phyloP scores from a whole-genome alignment of 2,797 vertebrate genomes.

The Hylomyscus alleni region DNA sequence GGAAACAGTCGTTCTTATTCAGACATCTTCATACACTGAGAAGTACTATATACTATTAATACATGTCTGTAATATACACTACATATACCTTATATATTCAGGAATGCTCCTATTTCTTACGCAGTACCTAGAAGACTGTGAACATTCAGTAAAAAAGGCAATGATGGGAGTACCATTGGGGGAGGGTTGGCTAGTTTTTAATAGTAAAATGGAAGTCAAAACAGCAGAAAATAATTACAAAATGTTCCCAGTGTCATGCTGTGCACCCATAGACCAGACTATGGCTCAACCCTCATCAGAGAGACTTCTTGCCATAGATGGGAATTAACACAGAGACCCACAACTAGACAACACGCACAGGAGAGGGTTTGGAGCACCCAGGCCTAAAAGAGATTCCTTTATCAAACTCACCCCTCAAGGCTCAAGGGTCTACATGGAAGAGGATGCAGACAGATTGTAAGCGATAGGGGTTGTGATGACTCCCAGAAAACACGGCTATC shows the following conservation, averaged over 20 bases:
- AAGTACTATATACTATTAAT: not conserved
- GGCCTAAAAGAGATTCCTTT: not conserved
- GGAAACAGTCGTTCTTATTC: not conserved
- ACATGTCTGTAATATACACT: not conserved
- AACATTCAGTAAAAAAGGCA: conserved; percentile 14
- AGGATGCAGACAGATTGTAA: not conserved
- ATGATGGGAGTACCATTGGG: not conserved
- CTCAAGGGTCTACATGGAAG: not conserved
- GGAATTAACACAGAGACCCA: not conserved
- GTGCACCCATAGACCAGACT: no score
- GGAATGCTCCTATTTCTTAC: not conserved
- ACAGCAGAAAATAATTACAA: not conserved
- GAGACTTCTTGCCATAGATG: not conserved
- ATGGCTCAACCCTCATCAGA: not conserved
- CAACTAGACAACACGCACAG: not conserved
- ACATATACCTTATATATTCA: not conserved
- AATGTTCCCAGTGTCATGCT: not conserved
- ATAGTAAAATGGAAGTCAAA: not conserved
- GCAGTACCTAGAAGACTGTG: not conserved
- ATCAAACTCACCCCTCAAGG: not conserved
- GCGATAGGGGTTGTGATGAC: not conserved
- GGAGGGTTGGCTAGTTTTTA: not conserved
- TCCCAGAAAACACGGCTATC: not conserved
- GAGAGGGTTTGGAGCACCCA: not conserved
- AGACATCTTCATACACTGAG: not conserved